Evolutionary conservation across 1,140 invertebrate genomes (phyloP).

Genomic region (Aleiodes sp.): DNA sequence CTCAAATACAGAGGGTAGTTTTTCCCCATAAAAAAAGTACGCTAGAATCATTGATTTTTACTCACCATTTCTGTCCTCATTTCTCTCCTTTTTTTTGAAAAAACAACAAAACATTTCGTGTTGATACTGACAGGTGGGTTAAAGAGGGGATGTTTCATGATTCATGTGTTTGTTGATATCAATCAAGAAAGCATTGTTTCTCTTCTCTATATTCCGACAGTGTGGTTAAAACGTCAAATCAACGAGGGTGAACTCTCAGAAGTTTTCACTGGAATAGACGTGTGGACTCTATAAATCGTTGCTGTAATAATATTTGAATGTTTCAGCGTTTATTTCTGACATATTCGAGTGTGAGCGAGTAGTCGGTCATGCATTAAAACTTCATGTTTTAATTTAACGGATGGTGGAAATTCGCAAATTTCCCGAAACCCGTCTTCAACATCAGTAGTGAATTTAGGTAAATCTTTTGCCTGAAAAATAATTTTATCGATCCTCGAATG

Average conservation of each 20-base stretch:
- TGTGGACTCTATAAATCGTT: conserved; percentile 26
- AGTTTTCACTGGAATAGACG: conserved; percentile 10
- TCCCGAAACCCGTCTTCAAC: no score
- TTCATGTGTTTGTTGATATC: not conserved
- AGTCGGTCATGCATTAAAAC: not conserved
- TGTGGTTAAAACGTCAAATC: not conserved
- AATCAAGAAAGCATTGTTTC: conserved; percentile 6
- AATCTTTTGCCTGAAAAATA: no score
- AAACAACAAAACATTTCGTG: no score
- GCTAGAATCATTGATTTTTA: conserved; percentile 13
- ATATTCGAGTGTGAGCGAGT: not conserved
- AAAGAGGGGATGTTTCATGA: not conserved
- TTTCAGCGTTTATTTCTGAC: conserved; percentile 25
- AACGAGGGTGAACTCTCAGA: not conserved
- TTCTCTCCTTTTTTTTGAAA: no score
- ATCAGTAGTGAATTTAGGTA: no score
- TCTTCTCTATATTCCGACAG: not conserved
- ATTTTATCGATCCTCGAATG: no score
- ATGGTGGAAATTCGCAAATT: no score
- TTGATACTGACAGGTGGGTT: not conserved
- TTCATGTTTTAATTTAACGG: not conserved
- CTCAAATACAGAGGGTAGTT: no score
- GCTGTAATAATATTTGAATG: conserved; percentile 30
- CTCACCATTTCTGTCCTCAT: no score
- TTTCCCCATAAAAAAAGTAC: no score